Conservation (phyloP, 2,113 vertebrate species). For the Hoplias malabaricus region DNA sequence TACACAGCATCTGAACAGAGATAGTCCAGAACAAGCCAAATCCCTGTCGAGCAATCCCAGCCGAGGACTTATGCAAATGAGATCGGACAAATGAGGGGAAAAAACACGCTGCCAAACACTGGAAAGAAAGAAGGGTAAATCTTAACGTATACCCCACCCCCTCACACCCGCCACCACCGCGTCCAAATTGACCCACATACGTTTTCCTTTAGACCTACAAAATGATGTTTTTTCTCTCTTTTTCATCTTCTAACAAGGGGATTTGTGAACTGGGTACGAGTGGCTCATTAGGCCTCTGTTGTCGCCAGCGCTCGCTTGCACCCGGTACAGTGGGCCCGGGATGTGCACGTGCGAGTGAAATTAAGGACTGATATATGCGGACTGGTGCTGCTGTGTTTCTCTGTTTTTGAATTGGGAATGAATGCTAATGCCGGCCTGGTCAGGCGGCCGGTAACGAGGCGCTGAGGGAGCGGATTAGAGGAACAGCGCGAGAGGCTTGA, state of each 20-base stretch:
- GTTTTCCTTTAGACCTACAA: conserved; percentile 53
- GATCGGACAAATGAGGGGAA: not conserved
- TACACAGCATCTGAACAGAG: no score
- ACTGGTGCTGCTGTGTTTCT: conserved; percentile 58
- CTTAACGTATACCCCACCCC: conserved; percentile 53
- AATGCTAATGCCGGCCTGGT: conserved; percentile 77
- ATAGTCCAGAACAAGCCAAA: no score
- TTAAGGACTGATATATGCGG: conserved; percentile 89
- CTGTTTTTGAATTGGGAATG: conserved; percentile 85
- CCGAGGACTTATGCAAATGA: not conserved
- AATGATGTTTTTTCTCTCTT: conserved; percentile 66
- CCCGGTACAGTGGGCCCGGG: conserved; percentile 67
- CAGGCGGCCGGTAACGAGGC: conserved; percentile 92
- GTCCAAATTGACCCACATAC: conserved; percentile 58
- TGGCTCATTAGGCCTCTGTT: conserved; percentile 76
- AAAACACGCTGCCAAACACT: not conserved
- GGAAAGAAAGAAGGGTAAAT: conserved; percentile 52
- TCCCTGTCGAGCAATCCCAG: no score
- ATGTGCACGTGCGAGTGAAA: conserved; percentile 80
- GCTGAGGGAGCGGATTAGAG: conserved; percentile 90
- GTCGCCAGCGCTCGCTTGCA: conserved; percentile 65
- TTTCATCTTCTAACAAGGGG: conserved; percentile 70
- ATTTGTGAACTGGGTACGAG: conserved; percentile 70
- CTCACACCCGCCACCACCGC: conserved; percentile 37
- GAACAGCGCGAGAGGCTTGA: conserved; percentile 49